Evolutionary conservation across 2,888 invertebrate genomes (phyloP), one percentile per base, ranked within the genome.

Genomic region (Epinotia ramella): DNA sequence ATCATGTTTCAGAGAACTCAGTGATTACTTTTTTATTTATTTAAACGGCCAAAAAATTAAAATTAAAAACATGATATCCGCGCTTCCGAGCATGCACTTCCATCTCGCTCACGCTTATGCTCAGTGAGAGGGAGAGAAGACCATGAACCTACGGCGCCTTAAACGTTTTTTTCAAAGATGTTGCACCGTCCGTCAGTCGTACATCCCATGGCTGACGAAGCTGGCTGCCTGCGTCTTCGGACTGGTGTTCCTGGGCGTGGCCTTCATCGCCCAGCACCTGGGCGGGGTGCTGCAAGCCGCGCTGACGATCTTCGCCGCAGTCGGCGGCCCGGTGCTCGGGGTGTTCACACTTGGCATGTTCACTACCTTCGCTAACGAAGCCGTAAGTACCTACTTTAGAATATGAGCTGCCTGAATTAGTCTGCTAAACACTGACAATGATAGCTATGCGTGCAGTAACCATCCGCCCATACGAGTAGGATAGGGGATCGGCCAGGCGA

Each of bases 291-390:
- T 99, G 16, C 97, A 98, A 90, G 97, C 97, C 0, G 96, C 97
- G 0, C 91, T 98, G 9, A 97, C 97, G 0, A 97, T 98, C 79
- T 98, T 98, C 84, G 98, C 98, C 1, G 97, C 98, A 0, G 96
- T 97, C 2, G 98, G 98, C 0, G 98, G 98, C 0, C 98, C 98
- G 0, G 88, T 98, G 16, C 91, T 98, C 28, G 98, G 97, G 0
- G 92, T 98, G 2, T 98, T 98, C 86, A 96, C 97, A 0, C 91
- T 98, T 40, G 98, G 98, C 80, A 98, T 98, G 97, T 96, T 96
- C 79, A 96, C 96, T 63, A 96, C 96, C 16, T 95, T 91, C 71
- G 96, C 97, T 6, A 97, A 97, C 84, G 96, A 98, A 89, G 94
- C 91, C 87, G 96, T 96, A 84, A 90, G 91, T 84, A 63, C 44